phyloP scores from a whole-genome alignment of 2,888 invertebrate species.

The Azorinus chamasolen region DNA sequence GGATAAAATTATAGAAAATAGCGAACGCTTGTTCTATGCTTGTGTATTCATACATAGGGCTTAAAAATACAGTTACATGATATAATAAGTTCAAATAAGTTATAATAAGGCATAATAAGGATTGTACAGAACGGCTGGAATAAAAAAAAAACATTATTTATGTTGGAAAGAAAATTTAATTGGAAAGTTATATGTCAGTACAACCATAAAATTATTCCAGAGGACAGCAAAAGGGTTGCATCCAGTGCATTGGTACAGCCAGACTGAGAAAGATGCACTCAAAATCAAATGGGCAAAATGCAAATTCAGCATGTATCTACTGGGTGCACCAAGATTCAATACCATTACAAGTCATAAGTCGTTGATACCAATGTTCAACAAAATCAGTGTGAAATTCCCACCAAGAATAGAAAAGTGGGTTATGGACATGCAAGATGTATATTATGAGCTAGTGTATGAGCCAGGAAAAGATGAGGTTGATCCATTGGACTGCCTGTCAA shows the following conservation, averaged over 20 bases:
- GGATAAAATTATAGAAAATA: too few relatives aligned
- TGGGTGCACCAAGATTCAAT: conserved; percentile 47
- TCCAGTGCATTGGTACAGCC: conserved; percentile 6
- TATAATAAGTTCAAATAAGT: too few relatives aligned
- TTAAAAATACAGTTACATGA: conserved; percentile 22
- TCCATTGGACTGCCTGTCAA: conserved; percentile 37
- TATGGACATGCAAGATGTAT: conserved; percentile 34
- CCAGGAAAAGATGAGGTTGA: conserved; percentile 39
- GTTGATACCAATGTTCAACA: conserved; percentile 39
- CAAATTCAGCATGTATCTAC: conserved; percentile 38
- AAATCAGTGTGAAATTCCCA: neutral
- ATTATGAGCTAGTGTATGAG: too few relatives aligned
- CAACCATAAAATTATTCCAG: conserved; percentile 6
- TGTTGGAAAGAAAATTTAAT: conserved; percentile 13
- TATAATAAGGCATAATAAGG: too few relatives aligned
- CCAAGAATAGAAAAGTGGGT: neutral
- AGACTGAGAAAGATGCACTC: conserved; percentile 27
- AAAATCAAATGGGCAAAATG: conserved; percentile 14
- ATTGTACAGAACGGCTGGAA: too few relatives aligned
- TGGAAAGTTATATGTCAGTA: conserved; percentile 18
- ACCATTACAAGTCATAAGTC: conserved; percentile 16
- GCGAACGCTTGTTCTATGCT: too few relatives aligned
- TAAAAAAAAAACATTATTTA: too few relatives aligned
- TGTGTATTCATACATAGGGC: conserved; percentile 13
- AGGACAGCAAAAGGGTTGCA: too few relatives aligned